A percentile compares a stretch with the other conserved stretches of the same genome.
phyloP scores from a whole-genome alignment of 2,888 invertebrate genomes.

The Aphodius granarius region DNA sequence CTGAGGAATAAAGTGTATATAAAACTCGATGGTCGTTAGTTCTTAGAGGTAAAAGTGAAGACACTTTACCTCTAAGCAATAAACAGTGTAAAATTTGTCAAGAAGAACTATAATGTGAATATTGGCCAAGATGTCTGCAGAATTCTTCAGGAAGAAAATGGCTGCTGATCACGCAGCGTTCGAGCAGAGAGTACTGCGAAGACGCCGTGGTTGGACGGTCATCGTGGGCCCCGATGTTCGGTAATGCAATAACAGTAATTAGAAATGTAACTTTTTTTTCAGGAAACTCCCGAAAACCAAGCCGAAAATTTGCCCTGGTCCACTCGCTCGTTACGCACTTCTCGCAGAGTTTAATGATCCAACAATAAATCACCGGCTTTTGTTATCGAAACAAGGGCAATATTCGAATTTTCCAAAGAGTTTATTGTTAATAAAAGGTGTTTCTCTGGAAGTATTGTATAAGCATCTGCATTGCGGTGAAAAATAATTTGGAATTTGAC shows the following conservation, averaged over 20 bases:
- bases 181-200: constrained; percentile 53
- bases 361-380: neutral
- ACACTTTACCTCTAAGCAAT: neutral
- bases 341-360: neutral
- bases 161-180: constrained; percentile 45
- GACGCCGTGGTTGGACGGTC: constrained; percentile 75
- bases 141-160: constrained; percentile 21
- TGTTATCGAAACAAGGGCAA: neutral
- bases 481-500: no score
- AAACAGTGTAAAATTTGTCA: neutral
- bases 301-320: neutral
- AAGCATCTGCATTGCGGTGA: no score
- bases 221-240: constrained; percentile 73
- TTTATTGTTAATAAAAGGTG: neutral
- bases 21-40: no score
- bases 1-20: no score
- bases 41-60: no score
- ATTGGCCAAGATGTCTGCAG: constrained; percentile 17
- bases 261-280: neutral
- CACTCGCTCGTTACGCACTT: neutral
- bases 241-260: constrained; percentile 49
- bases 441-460: neutral
- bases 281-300: neutral
- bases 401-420: neutral
- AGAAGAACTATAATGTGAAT: neutral